Percentiles rank a stretch among this genome's conserved stretches.
phyloP scores from a whole-genome alignment of 2,113 vertebrate genomes.

The Cottus gobio region DNA sequence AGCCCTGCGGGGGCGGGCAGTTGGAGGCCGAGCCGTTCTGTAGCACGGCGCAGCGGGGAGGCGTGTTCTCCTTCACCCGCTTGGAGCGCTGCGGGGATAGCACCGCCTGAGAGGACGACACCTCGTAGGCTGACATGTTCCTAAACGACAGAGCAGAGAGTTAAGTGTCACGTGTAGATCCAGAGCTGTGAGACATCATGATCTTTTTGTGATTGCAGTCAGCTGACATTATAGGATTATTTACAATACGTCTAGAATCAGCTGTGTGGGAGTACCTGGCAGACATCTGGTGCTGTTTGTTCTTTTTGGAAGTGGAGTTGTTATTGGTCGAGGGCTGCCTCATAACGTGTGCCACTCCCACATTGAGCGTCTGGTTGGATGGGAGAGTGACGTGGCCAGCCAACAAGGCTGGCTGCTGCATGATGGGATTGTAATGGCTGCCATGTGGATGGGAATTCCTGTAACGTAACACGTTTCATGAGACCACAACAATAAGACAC shows the following conservation, averaged over 20 bases:
- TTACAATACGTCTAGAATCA: neutral
- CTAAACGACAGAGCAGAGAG: constrained; percentile 71
- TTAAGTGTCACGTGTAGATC: too few species aligned
- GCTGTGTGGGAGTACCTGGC: constrained; percentile 82
- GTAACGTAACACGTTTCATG: constrained; percentile 39
- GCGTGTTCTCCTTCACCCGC: constrained; percentile 97
- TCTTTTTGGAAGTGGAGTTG: constrained; percentile 91
- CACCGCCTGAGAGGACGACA: constrained; percentile 92
- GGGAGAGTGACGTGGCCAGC: constrained; percentile 94
- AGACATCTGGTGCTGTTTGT: constrained; percentile 93
- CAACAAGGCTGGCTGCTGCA: constrained; percentile 96
- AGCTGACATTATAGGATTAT: neutral
- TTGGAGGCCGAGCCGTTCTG: constrained; percentile 86
- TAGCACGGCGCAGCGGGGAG: constrained; percentile 92
- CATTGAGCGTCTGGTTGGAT: constrained; percentile 93
- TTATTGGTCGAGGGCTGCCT: constrained; percentile 91
- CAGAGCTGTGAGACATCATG: neutral
- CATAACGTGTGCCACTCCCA: constrained; percentile 98
- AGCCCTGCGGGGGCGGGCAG: constrained; percentile 85
- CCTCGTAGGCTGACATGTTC: constrained; percentile 92
- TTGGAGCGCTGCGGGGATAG: constrained; percentile 96
- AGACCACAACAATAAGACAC: constrained; percentile 16
- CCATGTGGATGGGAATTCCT: constrained; percentile 93
- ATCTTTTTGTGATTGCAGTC: neutral
- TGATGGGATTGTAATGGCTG: constrained; percentile 98